Conservation (phyloP, 2,113 vertebrate genomes). For the Pachyramphus minor region DNA sequence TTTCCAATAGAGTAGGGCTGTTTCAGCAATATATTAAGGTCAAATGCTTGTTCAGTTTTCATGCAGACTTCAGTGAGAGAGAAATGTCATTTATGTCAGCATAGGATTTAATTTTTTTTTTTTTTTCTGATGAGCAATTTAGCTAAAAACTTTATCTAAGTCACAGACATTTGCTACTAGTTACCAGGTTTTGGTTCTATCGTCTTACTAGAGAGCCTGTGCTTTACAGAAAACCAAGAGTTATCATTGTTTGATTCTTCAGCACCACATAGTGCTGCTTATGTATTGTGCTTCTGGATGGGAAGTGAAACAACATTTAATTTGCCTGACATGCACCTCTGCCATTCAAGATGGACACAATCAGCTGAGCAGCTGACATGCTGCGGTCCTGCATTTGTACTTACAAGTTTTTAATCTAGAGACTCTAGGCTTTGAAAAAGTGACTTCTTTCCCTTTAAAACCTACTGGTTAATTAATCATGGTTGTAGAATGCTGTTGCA, state of each 20-base stretch:
- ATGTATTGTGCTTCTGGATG: background rate
- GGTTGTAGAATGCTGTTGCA: conserved; percentile 35
- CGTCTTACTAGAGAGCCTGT: background rate
- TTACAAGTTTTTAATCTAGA: background rate
- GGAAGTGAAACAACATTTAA: background rate
- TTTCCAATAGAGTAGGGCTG: background rate
- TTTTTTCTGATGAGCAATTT: background rate
- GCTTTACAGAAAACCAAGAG: background rate
- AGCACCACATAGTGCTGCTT: background rate
- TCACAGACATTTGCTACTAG: background rate
- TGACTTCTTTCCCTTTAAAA: background rate
- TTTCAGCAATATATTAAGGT: background rate
- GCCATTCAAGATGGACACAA: background rate
- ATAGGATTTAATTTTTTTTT: background rate
- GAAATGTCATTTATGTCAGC: background rate
- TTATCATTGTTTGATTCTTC: background rate
- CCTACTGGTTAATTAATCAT: conserved; percentile 43
- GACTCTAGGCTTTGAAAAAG: background rate
- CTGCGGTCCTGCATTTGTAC: background rate
- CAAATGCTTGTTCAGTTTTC: background rate
- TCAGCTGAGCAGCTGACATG: background rate
- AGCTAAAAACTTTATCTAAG: background rate
- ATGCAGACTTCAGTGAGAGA: background rate
- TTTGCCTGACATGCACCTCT: background rate
- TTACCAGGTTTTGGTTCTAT: background rate